These are phyloP conservation scores for Picus viridis DNA, from an alignment of 2,797 vertebrate species.

Conservation along the genomic window DNA sequence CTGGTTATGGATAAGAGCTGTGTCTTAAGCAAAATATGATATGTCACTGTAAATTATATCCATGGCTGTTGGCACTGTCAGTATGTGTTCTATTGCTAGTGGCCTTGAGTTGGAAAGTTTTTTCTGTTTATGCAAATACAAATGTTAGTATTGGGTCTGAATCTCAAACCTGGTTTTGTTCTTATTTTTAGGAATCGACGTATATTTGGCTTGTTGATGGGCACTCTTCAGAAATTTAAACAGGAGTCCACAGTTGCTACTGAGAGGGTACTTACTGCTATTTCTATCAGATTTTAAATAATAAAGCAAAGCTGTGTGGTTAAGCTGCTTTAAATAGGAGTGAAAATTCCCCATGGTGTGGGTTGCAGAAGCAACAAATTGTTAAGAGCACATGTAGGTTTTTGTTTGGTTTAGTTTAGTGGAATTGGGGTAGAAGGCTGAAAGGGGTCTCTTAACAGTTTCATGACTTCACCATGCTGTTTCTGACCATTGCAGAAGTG, in stretches of 20 bases:
- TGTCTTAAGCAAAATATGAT: constrained; percentile 23
- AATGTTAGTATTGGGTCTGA: not conserved
- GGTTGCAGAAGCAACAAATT: not conserved
- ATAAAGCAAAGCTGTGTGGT: not conserved
- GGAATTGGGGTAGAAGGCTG: not conserved
- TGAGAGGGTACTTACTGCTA: constrained; percentile 85
- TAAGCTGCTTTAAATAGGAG: not conserved
- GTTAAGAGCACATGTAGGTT: not conserved
- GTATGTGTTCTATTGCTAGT: not conserved
- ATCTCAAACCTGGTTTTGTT: not conserved
- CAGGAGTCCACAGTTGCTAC: constrained; percentile 95
- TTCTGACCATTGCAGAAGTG: not conserved
- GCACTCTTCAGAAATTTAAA: constrained; percentile 98
- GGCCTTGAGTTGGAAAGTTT: not conserved
- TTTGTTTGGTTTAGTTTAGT: not conserved
- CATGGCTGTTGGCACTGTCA: not conserved
- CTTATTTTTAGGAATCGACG: constrained; percentile 90
- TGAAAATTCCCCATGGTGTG: not conserved
- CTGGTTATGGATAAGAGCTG: not conserved
- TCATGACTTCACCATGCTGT: not conserved
- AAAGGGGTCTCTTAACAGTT: not conserved
- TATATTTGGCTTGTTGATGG: constrained; percentile 99
- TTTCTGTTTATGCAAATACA: not conserved
- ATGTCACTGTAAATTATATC: constrained; percentile 13
- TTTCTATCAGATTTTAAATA: not conserved